These are phyloP conservation scores for Troglohyphantes excavatus DNA, from an alignment of 2,888 invertebrate genomes.

Conservation along the genomic window DNA sequence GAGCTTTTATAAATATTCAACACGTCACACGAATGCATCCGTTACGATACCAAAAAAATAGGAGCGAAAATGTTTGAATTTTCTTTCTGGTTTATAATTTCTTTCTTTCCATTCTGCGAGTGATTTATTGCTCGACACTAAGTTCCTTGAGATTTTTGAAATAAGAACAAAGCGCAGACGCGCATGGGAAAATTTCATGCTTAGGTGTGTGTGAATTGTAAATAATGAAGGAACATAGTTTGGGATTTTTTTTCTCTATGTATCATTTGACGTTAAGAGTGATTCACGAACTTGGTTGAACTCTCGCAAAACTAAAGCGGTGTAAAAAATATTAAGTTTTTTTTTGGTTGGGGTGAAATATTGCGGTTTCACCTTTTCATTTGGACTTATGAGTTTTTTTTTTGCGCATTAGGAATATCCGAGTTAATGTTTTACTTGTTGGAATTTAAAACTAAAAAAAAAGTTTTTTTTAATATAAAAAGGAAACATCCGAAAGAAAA, in stretches of 20 bases:
- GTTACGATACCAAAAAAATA: not conserved
- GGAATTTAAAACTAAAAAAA: not conserved
- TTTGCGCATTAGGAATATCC: not conserved
- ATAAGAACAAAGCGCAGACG: slow-evolving; percentile 20
- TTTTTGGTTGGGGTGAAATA: not conserved
- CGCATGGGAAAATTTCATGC: slow-evolving; percentile 20
- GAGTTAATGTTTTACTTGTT: not conserved
- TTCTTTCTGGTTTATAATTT: slow-evolving; percentile 23
- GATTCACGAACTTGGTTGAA: not conserved
- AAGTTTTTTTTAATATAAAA: not conserved
- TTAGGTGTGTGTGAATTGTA: not conserved
- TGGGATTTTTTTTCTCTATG: not conserved
- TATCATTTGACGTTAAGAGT: slow-evolving; percentile 23
- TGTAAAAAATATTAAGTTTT: slow-evolving; percentile 11
- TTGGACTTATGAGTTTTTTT: not conserved
- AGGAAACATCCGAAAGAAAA: no score
- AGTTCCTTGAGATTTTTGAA: slow-evolving; percentile 35
- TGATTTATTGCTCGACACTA: slow-evolving; percentile 40
- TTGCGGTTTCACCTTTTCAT: not conserved
- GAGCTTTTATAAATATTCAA: slow-evolving; percentile 60
- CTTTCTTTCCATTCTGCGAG: not conserved
- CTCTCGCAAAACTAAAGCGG: not conserved
- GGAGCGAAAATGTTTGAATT: not conserved
- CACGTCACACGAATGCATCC: slow-evolving; percentile 16
- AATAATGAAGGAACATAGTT: slow-evolving; percentile 30